Percentiles rank a stretch among this genome's conserved stretches.
These are phyloP conservation scores for Acanthurus tractus DNA, from an alignment of 2,797 vertebrate genomes.

Conservation along the genomic window DNA sequence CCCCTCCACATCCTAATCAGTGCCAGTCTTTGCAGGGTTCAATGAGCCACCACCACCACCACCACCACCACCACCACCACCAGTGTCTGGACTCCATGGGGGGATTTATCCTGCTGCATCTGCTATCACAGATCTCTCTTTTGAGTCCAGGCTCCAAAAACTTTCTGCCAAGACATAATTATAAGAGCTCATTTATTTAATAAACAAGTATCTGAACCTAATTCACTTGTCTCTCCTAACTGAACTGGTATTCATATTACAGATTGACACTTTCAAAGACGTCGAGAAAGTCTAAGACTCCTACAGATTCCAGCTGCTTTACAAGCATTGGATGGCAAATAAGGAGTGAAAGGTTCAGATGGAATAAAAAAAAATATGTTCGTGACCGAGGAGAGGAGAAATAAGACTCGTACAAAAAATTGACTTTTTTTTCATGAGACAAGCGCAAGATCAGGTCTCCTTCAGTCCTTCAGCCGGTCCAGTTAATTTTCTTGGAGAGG, in stretches of 20 bases:
- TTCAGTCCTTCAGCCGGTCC: slow-evolving; percentile 69
- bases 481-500: slow-evolving; percentile 77
- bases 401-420: slow-evolving; percentile 23
- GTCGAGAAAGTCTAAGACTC: not conserved
- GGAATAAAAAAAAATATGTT: not conserved
- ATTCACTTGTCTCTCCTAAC: too few relatives aligned
- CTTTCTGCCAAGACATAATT: too few relatives aligned
- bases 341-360: not conserved
- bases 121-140: too few relatives aligned
- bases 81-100: too few relatives aligned
- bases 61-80: too few relatives aligned
- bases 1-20: too few relatives aligned
- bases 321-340: not conserved
- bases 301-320: not conserved
- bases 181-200: too few relatives aligned
- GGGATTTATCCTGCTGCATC: too few relatives aligned
- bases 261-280: not conserved
- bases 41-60: too few relatives aligned
- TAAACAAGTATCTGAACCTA: too few relatives aligned
- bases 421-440: slow-evolving; percentile 52
- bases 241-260: not conserved
- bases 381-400: not conserved
- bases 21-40: too few relatives aligned
- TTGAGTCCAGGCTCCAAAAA: too few relatives aligned
- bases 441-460: slow-evolving; percentile 43